Evolutionary conservation across 37 sponge, comb jelly and placozoan species (phyloP), one percentile per base, ranked within the genome.

Genomic region (Agelas oroides): DNA sequence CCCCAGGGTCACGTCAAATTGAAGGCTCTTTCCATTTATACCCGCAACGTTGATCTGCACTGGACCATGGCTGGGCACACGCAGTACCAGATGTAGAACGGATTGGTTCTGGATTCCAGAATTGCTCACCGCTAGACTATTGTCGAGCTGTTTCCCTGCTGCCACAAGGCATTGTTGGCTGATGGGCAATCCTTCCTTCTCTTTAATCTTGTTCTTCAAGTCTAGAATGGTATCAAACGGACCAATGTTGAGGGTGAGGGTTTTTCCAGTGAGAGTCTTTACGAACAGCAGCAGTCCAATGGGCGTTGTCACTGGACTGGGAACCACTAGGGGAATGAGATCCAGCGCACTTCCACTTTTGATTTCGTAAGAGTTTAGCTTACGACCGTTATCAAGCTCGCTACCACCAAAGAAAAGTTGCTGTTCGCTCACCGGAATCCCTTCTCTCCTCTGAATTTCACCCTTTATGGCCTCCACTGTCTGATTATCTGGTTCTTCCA

Each of bases 251-350:
- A 87, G 24, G 14, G 65, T 66, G 31, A 81, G 36, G 32, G 82
- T 75, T 54, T 87, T 87, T 16, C 82, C 82, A 19, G 88, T 69
- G 5, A 87, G 88, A 37, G 88, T 81, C 67, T 75, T 87, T 31
- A 87, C 76, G 38, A 87, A 81, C 39, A 87, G 37, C 21, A 30
- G 68, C 55, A 79, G 31, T 27, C 17, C 40, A 27, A 14, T 23
- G 62, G n/a, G 62, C 14, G 62, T 25, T 61, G 62, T 27, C 3
- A 5, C 62, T 5, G 62, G n/a, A 14, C 25, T 23, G 27, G 62
- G 12, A 61, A 27, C 27, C 62, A 25, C n/a, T 14, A 61, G 5
- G 11, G 27, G 62, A 53, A 68, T 69, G 32, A 82, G 70, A 53
- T 82, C 77, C 18, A 88, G 17, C 0, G 40, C 82, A 19, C 21